A percentile compares a stretch with the other conserved stretches of the same genome.
Conservation (phyloP, 2,113 vertebrate genomes). For the Corythornis vintsioides region DNA sequence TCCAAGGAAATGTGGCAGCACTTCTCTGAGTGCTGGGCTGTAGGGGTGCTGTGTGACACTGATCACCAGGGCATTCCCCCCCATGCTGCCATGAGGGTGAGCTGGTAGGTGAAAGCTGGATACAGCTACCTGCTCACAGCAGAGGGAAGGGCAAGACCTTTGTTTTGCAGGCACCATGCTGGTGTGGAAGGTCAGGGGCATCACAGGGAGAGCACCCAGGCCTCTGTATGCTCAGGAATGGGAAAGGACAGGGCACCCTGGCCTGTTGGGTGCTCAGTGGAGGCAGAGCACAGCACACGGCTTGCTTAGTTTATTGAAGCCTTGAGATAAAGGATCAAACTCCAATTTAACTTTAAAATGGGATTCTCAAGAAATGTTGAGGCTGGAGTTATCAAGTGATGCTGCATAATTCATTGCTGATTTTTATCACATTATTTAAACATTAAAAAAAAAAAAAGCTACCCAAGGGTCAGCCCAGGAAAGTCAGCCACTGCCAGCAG, state of each 20-base stretch:
- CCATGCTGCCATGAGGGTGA: not conserved
- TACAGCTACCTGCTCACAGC: not conserved
- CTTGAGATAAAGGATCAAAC: constrained; percentile 31
- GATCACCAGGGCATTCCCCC: not conserved
- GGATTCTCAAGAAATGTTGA: constrained; percentile 12
- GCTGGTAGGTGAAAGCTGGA: not conserved
- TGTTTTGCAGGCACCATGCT: not conserved
- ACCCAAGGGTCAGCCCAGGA: not conserved
- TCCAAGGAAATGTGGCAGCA: not conserved
- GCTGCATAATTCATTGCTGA: constrained; percentile 48
- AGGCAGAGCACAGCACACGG: not conserved
- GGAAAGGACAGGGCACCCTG: not conserved
- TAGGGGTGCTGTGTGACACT: not conserved
- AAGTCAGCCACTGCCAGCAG: not conserved
- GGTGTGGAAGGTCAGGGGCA: not conserved
- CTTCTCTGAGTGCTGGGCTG: not conserved
- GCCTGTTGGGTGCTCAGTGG: not conserved
- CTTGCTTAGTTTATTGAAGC: constrained; percentile 19
- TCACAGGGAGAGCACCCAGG: not conserved
- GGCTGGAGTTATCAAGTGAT: constrained; percentile 3
- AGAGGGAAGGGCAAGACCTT: not conserved
- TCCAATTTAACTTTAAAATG: constrained; percentile 39
- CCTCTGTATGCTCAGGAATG: fast-evolving
- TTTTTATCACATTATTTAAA: constrained; percentile 55
- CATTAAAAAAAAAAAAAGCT: not conserved